Evolutionary conservation across 2,113 vertebrate species (phyloP).

Genomic region (Anser brachyrhynchus): DNA sequence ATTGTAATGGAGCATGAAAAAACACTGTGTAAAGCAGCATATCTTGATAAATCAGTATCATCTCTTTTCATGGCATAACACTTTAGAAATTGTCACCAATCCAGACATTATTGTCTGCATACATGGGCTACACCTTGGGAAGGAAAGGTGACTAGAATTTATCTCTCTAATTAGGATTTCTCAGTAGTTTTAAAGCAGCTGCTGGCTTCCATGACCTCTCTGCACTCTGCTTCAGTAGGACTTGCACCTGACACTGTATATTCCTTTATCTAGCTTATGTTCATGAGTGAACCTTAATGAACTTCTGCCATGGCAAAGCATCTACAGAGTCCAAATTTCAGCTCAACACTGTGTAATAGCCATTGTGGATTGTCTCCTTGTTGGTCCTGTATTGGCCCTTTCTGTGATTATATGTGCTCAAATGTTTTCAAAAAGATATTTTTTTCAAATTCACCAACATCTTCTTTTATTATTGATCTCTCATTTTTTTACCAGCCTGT

Average conservation of each 20-base stretch:
- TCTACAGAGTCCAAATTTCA: neutral
- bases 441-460: neutral
- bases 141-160: neutral
- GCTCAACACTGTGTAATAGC: neutral
- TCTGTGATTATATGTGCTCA: neutral
- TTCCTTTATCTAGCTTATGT: neutral
- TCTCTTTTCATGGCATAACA: fast-evolving
- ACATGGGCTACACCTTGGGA: neutral
- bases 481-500: neutral
- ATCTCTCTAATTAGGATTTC: neutral
- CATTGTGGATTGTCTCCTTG: neutral
- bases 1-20: neutral
- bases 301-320: neutral
- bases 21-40: neutral
- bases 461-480: neutral
- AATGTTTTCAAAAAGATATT: neutral
- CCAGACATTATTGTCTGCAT: neutral
- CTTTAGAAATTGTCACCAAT: neutral
- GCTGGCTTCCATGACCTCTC: neutral
- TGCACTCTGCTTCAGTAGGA: neutral
- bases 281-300: neutral
- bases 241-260: neutral
- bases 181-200: neutral
- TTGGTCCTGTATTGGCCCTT: neutral
- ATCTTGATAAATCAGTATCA: neutral